phyloP scores from a whole-genome alignment of 1,140 invertebrate species.

The Macrotrachela quadricornifera region DNA sequence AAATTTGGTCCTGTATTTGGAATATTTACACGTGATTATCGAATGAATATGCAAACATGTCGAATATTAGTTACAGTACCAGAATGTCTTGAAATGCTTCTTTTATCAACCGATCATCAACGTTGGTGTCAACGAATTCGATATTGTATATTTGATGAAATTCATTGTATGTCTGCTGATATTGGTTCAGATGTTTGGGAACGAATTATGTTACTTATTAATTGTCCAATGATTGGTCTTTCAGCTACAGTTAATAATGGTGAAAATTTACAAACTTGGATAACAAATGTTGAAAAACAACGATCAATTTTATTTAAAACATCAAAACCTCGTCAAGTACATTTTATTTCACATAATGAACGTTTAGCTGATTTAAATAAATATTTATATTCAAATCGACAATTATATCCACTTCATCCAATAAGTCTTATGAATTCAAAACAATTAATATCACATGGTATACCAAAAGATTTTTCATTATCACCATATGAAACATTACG shows the following conservation, averaged over 20 bases:
- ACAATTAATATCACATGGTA: neutral
- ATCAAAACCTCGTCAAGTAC: neutral
- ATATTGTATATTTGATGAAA: constrained; percentile 4
- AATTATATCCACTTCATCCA: neutral
- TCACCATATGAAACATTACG: neutral
- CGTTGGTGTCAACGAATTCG: neutral
- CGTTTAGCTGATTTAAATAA: neutral
- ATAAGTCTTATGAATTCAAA: neutral
- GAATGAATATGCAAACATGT: neutral
- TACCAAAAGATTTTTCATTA: neutral
- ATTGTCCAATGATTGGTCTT: constrained; percentile 1
- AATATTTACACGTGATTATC: neutral
- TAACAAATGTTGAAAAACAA: neutral
- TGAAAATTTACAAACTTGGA: neutral
- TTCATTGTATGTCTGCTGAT: neutral
- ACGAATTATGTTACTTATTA: neutral
- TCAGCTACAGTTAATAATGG: neutral
- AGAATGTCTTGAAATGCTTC: neutral
- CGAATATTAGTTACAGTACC: constrained; percentile 1
- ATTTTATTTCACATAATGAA: neutral
- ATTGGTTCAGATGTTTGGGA: neutral
- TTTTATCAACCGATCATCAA: neutral
- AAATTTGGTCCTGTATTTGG: neutral
- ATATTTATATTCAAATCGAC: neutral
- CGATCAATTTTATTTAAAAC: neutral